Conservation (phyloP, 2,888 invertebrate genomes). For the Apeira syringaria region DNA sequence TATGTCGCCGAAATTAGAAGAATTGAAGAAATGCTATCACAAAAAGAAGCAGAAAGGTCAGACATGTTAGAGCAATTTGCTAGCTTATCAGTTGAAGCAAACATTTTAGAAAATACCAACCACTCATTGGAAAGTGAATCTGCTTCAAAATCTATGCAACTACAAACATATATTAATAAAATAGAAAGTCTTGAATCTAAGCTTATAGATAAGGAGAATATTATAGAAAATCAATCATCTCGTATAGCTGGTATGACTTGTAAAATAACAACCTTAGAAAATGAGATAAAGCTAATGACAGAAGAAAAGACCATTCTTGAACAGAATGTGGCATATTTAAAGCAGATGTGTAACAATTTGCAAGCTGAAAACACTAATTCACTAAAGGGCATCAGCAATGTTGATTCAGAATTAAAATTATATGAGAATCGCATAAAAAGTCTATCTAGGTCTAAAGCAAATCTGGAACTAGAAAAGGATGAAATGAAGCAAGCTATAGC, state of each 20-base stretch:
- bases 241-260: conserved; percentile 64
- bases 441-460: conserved; percentile 81
- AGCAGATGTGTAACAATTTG: conserved; percentile 70
- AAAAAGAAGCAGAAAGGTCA: conserved; percentile 90
- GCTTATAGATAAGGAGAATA: conserved; percentile 72
- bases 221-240: conserved; percentile 65
- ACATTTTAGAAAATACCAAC: conserved; percentile 90
- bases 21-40: conserved; percentile 89
- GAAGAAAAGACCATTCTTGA: conserved; percentile 71
- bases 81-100: conserved; percentile 90
- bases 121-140: conserved; percentile 91
- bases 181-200: conserved; percentile 86
- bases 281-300: conserved; percentile 68
- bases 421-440: conserved; percentile 74
- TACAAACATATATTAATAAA: conserved; percentile 73
- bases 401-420: conserved; percentile 68
- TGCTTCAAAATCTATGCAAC: conserved; percentile 85
- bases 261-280: conserved; percentile 66
- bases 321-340: conserved; percentile 69
- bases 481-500: conserved; percentile 82
- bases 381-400: conserved; percentile 48
- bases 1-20: conserved; percentile 92
- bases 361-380: conserved; percentile 53
- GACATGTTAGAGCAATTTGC: conserved; percentile 92
- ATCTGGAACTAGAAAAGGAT: conserved; percentile 86